These are phyloP conservation scores for Coelopa frigida DNA, from an alignment of 1,140 invertebrate genomes.

Conservation along the genomic window DNA sequence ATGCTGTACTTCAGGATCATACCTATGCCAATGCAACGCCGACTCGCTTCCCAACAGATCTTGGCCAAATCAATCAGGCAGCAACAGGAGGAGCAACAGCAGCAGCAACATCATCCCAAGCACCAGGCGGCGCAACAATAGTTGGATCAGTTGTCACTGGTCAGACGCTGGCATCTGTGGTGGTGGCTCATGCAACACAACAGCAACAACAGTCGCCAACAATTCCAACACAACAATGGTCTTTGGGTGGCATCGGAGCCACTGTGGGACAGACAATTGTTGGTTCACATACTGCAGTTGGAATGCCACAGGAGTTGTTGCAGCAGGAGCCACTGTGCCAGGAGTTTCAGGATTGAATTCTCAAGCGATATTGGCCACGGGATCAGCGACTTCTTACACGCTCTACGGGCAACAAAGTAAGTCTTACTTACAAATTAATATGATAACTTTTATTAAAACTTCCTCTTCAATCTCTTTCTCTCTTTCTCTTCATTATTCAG, in stretches of 20 bases:
- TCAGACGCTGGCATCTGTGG: too few species aligned
- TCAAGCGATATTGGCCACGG: background rate
- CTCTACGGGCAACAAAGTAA: conserved; percentile 33
- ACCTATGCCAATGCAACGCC: conserved; percentile 54
- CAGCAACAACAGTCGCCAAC: background rate
- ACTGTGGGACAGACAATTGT: too few species aligned
- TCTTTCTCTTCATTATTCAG: conserved; percentile 14
- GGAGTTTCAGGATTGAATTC: too few species aligned
- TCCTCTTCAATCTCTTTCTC: background rate
- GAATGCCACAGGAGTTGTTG: too few species aligned
- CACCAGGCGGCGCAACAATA: too few species aligned
- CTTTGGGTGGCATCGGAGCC: conserved; percentile 36
- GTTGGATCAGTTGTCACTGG: too few species aligned
- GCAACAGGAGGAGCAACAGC: conserved; percentile 2
- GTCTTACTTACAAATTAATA: conserved; percentile 11
- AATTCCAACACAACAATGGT: conserved; percentile 27
- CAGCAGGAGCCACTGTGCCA: conserved; percentile 12
- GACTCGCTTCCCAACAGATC: background rate
- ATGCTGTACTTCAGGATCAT: conserved; percentile 71
- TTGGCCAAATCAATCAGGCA: too few species aligned
- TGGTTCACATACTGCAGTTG: too few species aligned
- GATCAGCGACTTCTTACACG: conserved; percentile 1
- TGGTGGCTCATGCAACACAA: too few species aligned
- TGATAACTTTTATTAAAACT: background rate
- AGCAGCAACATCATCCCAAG: background rate